phyloP scores from a whole-genome alignment of 2,113 vertebrate genomes.

The Brachypteracias leptosomus region DNA sequence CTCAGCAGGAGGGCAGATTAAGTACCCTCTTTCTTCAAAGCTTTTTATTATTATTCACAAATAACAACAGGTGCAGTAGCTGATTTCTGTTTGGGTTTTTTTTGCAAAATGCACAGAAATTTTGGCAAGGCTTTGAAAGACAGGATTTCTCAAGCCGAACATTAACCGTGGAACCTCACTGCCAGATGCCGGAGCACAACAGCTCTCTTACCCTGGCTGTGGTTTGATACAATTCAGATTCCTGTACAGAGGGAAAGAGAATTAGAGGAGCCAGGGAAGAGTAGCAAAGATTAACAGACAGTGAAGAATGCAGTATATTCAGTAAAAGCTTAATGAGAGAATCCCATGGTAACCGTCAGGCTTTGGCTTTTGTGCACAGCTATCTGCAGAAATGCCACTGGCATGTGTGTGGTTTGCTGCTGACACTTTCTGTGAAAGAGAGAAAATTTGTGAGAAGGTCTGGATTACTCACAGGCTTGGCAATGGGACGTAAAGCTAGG shows the following conservation, averaged over 20 bases:
- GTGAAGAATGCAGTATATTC: not conserved
- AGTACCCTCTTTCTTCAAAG: not conserved
- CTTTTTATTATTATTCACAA: not conserved
- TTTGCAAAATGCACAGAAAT: not conserved
- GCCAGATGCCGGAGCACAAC: not conserved
- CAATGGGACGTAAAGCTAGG: not conserved
- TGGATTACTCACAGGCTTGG: not conserved
- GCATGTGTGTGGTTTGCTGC: not conserved
- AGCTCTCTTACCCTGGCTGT: not conserved
- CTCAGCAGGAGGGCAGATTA: not conserved
- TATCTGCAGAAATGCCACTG: not conserved
- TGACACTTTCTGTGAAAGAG: not conserved
- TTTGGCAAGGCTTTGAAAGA: not conserved
- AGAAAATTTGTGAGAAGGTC: not conserved
- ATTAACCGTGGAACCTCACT: fast-evolving
- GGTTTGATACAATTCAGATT: not conserved
- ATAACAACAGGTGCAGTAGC: not conserved
- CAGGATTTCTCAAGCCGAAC: fast-evolving
- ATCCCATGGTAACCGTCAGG: slow-evolving; percentile 15
- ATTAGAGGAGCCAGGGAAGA: not conserved
- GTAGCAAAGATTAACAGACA: slow-evolving; percentile 1
- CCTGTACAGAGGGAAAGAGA: not conserved
- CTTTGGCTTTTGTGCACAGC: not conserved
- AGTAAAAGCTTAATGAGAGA: slow-evolving; percentile 12
- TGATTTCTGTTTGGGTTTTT: not conserved